Base-by-base conservation (phyloP, 2,888 invertebrate species). In the Papilio gigon region DNA sequence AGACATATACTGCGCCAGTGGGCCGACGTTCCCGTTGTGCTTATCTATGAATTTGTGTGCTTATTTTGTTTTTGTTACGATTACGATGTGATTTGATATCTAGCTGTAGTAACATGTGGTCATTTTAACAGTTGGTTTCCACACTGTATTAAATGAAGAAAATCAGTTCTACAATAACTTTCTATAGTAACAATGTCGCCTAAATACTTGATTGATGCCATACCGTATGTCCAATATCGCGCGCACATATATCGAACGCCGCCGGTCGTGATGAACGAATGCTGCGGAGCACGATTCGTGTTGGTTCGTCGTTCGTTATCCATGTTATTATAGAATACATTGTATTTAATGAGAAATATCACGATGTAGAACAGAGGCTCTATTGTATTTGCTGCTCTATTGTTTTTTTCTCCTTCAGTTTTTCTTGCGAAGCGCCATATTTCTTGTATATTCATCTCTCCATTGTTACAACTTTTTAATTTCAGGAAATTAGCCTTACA, bases 391-490 rank as follows among this genome's bases (percentile, higher is more conserved):
- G 63, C 47, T 59, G 47, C 40, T 65, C 68, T 60, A 65, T 68
- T 68, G 68, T 68, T 68, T 68, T n/a, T 22, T 50, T 12, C 27
- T 50, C 3, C 64, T 68, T 65, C 40, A 65, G 60, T 60, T 64
- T 58, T 58, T 64, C 50, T 68, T 50, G 40, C 33, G 30, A 30
- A 35, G 50, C 56, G 42, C 56, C 37, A 60, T 37, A 64, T 65
- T 64, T 30, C 60, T 64, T 60, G 47, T 60, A 58, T 64, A 50
- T 47, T 59, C 67, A 60, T 60, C 37, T 59, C 58, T 47, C 37
- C 59, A 68, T 68, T 68, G 68, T 68, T 68, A 64, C 8, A 12
- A 59, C 27, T 60, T 68, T 68, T 68, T 65, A 60, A 68, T 68
- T 64, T 68, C 59, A 37, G 20, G 58, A 64, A 47, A 68, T 68